Base-by-base conservation (phyloP, 2,888 invertebrate species). In the Mesochorus sp. region DNA sequence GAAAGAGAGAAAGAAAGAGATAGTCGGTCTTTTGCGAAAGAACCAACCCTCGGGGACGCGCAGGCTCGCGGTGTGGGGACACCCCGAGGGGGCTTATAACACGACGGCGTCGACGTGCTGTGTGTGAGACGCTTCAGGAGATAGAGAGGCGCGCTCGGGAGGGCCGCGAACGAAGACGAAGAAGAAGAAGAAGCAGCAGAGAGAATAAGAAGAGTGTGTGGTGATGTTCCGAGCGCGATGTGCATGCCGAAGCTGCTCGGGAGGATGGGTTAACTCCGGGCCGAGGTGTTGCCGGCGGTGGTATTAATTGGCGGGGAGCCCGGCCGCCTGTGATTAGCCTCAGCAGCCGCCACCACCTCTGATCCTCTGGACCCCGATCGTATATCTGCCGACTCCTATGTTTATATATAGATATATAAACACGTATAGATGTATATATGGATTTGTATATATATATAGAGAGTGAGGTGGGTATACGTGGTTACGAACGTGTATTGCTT, bases 251-350 rank as follows among this genome's bases (percentile, higher is more conserved):
- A 34, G 62, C 42, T 59, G 14, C 28, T 39, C 39, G 49, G 70
- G 73, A 62, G 70, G 55, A 62, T 44, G 75, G 62, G 72, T 67
- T 78, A 61, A 67, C 70, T 67, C 73, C 79, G 47, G 62, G 76
- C 80, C 85, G 86, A 87, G 85, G 86, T 86, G 86, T 88, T 88
- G 87, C 88, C 87, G 85, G 85, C 87, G 88, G 87, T 87, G 87
- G 86, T 88, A 88, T 88, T 88, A 88, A 88, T 88, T 88, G 88
- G 88, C 88, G 87, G 86, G 86, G 85, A 85, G 84, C 85, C 79
- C 84, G 81, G 83, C 86, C 85, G 87, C 84, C 83, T 84, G 84
- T 84, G 84, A 82, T 82, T 82, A 82, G 82, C 81, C 80, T 81
- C 82, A 53, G 81, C 82, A 81, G 82, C 82, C 82, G 82, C 81